These are phyloP conservation scores for Onchidella celtica DNA, from an alignment of 2,888 invertebrate genomes.

Conservation along the genomic window DNA sequence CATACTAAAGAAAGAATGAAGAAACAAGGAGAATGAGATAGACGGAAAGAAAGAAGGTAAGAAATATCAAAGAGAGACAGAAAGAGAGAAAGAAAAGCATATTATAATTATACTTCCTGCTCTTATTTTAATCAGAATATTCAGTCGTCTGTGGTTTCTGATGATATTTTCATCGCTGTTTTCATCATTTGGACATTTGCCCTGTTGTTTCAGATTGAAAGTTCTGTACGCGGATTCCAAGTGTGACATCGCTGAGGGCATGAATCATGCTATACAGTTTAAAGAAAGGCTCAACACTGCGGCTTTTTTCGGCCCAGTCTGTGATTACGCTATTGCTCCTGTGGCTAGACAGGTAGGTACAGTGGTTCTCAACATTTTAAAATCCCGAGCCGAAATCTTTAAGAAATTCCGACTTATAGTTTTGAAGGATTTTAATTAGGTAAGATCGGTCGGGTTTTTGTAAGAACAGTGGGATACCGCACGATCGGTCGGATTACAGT, in stretches of 20 bases:
- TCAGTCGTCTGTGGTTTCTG: slow-evolving; percentile 17
- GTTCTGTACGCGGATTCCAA: slow-evolving; percentile 66
- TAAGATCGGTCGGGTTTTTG: too few relatives aligned
- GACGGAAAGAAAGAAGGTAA: not conserved
- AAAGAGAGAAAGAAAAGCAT: not conserved
- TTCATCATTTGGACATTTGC: not conserved
- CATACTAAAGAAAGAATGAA: too few relatives aligned
- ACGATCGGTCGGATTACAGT: too few relatives aligned
- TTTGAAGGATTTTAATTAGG: too few relatives aligned
- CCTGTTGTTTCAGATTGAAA: slow-evolving; percentile 75
- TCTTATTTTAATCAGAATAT: not conserved
- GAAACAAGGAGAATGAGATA: too few relatives aligned
- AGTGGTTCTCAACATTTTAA: too few relatives aligned
- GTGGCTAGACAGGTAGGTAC: slow-evolving; percentile 87
- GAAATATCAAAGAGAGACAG: not conserved
- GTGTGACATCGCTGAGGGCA: slow-evolving; percentile 70
- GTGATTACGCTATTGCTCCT: slow-evolving; percentile 89
- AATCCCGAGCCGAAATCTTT: too few relatives aligned
- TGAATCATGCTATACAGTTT: slow-evolving; percentile 74
- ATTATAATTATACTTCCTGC: not conserved
- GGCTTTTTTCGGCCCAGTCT: slow-evolving; percentile 76
- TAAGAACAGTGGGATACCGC: too few relatives aligned
- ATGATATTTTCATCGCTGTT: not conserved
- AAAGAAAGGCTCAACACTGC: slow-evolving; percentile 67
- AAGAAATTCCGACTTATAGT: too few relatives aligned